Base-by-base conservation (phyloP, 1,140 invertebrate species). In the Drosophila bifasciata region DNA sequence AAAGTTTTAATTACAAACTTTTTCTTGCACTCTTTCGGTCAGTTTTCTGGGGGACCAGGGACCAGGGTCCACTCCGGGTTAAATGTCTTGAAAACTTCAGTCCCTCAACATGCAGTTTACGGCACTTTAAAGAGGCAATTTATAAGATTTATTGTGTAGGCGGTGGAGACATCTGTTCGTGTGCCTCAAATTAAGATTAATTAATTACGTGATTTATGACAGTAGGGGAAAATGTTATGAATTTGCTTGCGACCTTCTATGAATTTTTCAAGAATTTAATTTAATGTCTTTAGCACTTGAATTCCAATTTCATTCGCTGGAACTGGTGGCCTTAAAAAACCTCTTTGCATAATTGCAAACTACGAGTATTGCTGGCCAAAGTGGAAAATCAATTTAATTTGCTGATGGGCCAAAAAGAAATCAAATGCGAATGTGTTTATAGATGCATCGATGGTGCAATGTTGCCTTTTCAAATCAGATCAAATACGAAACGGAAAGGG, bases 1-100 rank as follows among this genome's bases (percentile, higher is more conserved):
- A 77, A 85, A 85, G 81, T 86, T 85, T 85, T 85, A 85, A 85
- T 86, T 85, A 80, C 74, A 85, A 80, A 80, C 68, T 85, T 85
- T 77, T 85, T 55, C 59, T 73, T 49, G 69, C 58, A 76, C 71
- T 76, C 62, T 51, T 69, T 66, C 74, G 21, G 19, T 28, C 21
- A 5, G 32, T 5, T 36, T 36, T n/a, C n/a, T n/a, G n/a, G n/a
- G n/a, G n/a, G n/a, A n/a, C n/a, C n/a, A 21, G 32, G 1, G 32
- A 21, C 36, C 15, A 40, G n/a, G n/a, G 51, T 60, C 49, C 44
- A 49, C 6, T 19, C 36, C 28, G 45, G 15, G 40, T 41, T 39
- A 40, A 44, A 44, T 25, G 55, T 40, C 57, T 49, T 55, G 1
- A 16, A 50, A 55, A 21, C 40, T 57, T 64, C 8, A 28, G 8